Percentiles rank a stretch among this genome's conserved stretches.
Conservation (phyloP, 2,797 vertebrate species). For the Tamandua tetradactyla region DNA sequence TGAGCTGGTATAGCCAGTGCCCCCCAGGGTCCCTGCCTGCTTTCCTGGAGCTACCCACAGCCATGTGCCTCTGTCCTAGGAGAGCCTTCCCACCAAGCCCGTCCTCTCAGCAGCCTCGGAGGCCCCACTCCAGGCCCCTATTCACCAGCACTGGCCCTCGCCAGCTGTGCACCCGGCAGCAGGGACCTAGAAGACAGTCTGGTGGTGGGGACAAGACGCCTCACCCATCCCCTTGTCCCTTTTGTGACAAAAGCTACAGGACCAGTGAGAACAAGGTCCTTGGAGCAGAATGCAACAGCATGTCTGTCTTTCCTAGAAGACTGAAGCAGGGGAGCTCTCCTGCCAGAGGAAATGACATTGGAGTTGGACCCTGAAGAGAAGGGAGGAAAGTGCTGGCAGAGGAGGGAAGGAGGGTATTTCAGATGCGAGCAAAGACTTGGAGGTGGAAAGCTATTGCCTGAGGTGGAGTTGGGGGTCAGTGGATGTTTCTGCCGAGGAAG, state of each 20-base stretch:
- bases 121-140: neutral
- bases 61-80: neutral
- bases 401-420: neutral
- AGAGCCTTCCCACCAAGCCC: neutral
- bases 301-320: neutral
- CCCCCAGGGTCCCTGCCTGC: too few relatives aligned
- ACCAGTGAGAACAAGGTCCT: neutral
- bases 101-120: neutral
- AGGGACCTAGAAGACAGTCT: neutral
- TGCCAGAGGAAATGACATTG: neutral
- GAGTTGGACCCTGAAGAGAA: neutral
- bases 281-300: accelerated
- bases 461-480: neutral
- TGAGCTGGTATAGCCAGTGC: neutral
- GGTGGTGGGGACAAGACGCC: neutral
- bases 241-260: neutral
- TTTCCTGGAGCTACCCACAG: neutral
- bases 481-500: neutral
- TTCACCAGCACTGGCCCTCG: accelerated
- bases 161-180: neutral
- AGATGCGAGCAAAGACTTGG: neutral
- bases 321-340: neutral
- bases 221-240: neutral
- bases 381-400: neutral
- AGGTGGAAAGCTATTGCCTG: neutral